Conservation (phyloP, 2,797 vertebrate genomes). For the Protonibea diacanthus region DNA sequence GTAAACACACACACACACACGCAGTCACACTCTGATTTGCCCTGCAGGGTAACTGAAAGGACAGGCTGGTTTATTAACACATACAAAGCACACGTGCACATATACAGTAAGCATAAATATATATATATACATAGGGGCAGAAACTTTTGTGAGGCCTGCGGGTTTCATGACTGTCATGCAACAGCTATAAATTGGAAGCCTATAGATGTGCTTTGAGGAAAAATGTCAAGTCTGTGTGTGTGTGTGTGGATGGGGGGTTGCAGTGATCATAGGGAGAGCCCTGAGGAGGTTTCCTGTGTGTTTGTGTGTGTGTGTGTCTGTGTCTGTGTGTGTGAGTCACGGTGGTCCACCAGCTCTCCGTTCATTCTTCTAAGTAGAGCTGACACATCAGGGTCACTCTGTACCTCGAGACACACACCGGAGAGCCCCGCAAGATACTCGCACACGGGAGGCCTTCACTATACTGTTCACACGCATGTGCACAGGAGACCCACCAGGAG, state of each 20-base stretch:
- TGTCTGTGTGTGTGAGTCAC: slow-evolving; percentile 58
- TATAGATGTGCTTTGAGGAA: slow-evolving; percentile 65
- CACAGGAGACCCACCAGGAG: slow-evolving; percentile 39
- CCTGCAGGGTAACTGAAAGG: slow-evolving; percentile 31
- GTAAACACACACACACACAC: slow-evolving; percentile 33
- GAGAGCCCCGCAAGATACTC: slow-evolving; percentile 52
- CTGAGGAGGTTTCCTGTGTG: slow-evolving; percentile 32
- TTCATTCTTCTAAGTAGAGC: slow-evolving; percentile 72
- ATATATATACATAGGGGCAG: slow-evolving; percentile 36
- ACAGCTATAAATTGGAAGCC: slow-evolving; percentile 48
- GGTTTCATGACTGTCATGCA: slow-evolving; percentile 51
- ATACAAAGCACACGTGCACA: slow-evolving; percentile 7
- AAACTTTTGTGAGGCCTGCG: slow-evolving; percentile 43
- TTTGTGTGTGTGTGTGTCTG: slow-evolving; percentile 35
- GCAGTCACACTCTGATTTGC: slow-evolving; percentile 18
- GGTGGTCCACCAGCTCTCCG: slow-evolving; percentile 70
- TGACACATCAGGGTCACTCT: slow-evolving; percentile 82
- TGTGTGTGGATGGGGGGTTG: slow-evolving; percentile 26
- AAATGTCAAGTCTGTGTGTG: slow-evolving; percentile 57
- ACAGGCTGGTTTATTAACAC: slow-evolving; percentile 9
- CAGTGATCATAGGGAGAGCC: slow-evolving; percentile 54
- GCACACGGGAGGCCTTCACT: slow-evolving; percentile 62
- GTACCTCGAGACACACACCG: slow-evolving; percentile 77
- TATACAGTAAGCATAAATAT: slow-evolving; percentile 19
- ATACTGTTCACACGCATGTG: slow-evolving; percentile 49